Conservation (phyloP, 37 sponge, comb jelly and placozoan species). For the Crambe crambe region DNA sequence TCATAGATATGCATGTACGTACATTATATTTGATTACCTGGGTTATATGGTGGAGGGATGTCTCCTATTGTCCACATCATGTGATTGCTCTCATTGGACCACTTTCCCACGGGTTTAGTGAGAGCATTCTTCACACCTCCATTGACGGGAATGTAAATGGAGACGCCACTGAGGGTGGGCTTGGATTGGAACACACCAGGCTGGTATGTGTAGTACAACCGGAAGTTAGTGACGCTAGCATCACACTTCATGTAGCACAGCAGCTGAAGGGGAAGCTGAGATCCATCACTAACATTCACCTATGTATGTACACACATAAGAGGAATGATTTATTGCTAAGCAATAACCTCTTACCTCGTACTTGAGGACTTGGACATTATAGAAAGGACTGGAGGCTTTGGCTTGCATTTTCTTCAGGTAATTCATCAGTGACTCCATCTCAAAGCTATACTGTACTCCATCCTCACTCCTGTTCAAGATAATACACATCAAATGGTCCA, state of each 20-base stretch:
- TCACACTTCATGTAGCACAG: slow-evolving; percentile 72
- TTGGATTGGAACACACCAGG: neutral
- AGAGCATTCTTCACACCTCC: slow-evolving; percentile 45
- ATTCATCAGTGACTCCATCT: slow-evolving; percentile 38
- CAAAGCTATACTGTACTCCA: slow-evolving; percentile 31
- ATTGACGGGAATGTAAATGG: slow-evolving; percentile 27
- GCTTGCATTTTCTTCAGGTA: slow-evolving; percentile 22
- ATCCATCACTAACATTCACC: slow-evolving; percentile 26
- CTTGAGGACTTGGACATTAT: slow-evolving; percentile 67
- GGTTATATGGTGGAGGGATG: neutral
- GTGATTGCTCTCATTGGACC: slow-evolving; percentile 24
- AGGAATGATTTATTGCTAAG: too few relatives aligned
- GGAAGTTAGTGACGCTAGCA: slow-evolving; percentile 47
- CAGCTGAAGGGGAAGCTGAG: slow-evolving; percentile 45
- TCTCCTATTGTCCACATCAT: slow-evolving; percentile 33
- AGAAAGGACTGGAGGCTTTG: slow-evolving; percentile 29
- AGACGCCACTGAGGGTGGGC: slow-evolving; percentile 23
- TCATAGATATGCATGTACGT: too few relatives aligned
- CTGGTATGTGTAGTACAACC: slow-evolving; percentile 53
- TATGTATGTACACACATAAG: too few relatives aligned
- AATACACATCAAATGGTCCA: neutral
- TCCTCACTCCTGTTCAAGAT: slow-evolving; percentile 32
- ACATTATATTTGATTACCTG: too few relatives aligned
- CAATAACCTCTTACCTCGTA: slow-evolving; percentile 54
- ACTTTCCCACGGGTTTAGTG: slow-evolving; percentile 33